Evolutionary conservation across 2,797 vertebrate species (phyloP), one percentile per base, ranked within the genome.

Genomic region (Lophius americanus): DNA sequence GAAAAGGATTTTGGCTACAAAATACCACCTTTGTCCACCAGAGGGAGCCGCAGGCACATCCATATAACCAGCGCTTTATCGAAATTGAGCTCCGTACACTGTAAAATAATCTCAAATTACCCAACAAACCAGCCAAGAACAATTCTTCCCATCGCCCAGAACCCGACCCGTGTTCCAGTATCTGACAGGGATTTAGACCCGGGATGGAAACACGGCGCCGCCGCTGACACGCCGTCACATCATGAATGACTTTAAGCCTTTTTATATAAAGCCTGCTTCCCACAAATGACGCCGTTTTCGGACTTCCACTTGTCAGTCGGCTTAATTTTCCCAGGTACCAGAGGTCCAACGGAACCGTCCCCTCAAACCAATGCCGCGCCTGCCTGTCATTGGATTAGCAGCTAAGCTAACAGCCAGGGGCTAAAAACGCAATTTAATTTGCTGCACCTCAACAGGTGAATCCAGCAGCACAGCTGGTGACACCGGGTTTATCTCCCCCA

Each of bases 401-500:
- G 35, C 55, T 64, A 69, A 59, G 9, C 55, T 70, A 64, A 57
- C 38, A 0, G 50, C 60, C 44, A 49, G 0, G 4, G 14, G 60
- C 13, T 23, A 51, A 14, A 54, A 36, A 43, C 14, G 35, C 55
- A 14, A 33, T 55, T 52, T 41, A 62, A 73, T 73, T 75, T 73
- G 55, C 39, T 66, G 32, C 39, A 39, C 37, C 36, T 7, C 11
- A 5, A 44, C 73, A 65, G 81, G 73, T 70, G 73, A 61, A 61
- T 72, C 42, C 7, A 67, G 10, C 48, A 39, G 57, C 46, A 39
- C 52, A 8, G 44, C 35, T 11, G 7, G 12, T 38, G 60, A 42
- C 1, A n/a, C n/a, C 36, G 36, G 74, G 58, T 74, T 83, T 63
- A 72, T 66, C 61, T 73, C 53, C 41, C n/a, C 10, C 51, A 59